Evolutionary conservation across 2,888 invertebrate species (phyloP).

Genomic region (Rugalucina vietnamica): DNA sequence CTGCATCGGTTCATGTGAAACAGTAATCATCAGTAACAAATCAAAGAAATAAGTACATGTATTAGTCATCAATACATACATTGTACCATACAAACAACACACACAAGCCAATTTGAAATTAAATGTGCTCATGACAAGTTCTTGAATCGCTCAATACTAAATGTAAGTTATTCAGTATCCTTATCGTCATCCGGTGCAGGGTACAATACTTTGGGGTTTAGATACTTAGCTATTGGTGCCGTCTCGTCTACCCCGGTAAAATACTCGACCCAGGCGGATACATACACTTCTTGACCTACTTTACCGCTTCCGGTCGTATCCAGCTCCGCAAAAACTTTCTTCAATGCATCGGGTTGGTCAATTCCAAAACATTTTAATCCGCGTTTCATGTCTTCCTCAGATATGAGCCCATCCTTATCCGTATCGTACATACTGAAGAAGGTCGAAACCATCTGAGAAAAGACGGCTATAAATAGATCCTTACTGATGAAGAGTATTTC

Average conservation of each 20-base stretch:
- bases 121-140: no score
- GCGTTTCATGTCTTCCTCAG: constrained; percentile 63
- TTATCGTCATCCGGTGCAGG: not conserved
- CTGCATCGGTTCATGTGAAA: no score
- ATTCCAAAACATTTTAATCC: constrained; percentile 73
- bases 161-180: no score
- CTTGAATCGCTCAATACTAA: no score
- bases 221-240: constrained; percentile 54
- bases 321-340: constrained; percentile 70
- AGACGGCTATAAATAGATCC: constrained; percentile 59
- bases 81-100: no score
- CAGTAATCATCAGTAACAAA: no score
- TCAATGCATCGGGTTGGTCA: constrained; percentile 58
- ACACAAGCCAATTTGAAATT: no score
- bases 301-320: constrained; percentile 71
- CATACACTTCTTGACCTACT: constrained; percentile 73
- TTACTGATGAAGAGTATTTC: constrained; percentile 64
- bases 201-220: constrained; percentile 41
- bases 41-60: no score
- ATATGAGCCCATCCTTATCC: constrained; percentile 66
- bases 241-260: constrained; percentile 69
- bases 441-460: constrained; percentile 68
- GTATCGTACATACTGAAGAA: constrained; percentile 73
- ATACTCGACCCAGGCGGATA: constrained; percentile 75
- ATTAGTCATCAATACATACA: no score